phyloP scores from a whole-genome alignment of 2,797 vertebrate species.

The Notolabrus celidotus region DNA sequence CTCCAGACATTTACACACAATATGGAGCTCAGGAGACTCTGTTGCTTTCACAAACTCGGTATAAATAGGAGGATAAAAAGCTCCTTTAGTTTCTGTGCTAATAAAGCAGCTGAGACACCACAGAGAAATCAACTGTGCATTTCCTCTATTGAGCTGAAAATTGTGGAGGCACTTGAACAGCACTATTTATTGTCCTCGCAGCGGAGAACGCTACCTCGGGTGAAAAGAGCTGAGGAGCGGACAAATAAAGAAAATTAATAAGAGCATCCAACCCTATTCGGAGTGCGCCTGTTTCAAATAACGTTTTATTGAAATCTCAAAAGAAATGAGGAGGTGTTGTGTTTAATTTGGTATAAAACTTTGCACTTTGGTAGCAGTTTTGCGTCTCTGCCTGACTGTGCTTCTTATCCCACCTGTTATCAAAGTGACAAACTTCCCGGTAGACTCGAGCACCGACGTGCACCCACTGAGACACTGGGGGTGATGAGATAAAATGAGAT shows the following conservation, averaged over 20 bases:
- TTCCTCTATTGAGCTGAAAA: slow-evolving; percentile 61
- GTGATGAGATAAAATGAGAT: slow-evolving; percentile 55
- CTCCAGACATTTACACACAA: slow-evolving; percentile 40
- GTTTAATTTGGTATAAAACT: slow-evolving; percentile 13
- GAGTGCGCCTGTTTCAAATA: slow-evolving; percentile 21
- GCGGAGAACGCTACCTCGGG: slow-evolving; percentile 54
- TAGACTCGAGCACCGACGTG: slow-evolving; percentile 14
- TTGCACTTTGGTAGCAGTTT: slow-evolving; percentile 10
- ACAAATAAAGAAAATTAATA: slow-evolving; percentile 63
- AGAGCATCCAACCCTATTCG: slow-evolving; percentile 14
- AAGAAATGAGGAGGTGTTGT: slow-evolving; percentile 17
- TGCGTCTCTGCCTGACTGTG: background rate
- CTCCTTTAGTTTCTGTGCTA: slow-evolving; percentile 45
- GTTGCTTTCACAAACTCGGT: slow-evolving; percentile 17
- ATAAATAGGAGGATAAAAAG: slow-evolving; percentile 43
- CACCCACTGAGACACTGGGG: slow-evolving; percentile 30
- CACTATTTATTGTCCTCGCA: slow-evolving; percentile 61
- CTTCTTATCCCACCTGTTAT: slow-evolving; percentile 55
- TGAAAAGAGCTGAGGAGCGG: slow-evolving; percentile 53
- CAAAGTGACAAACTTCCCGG: slow-evolving; percentile 49
- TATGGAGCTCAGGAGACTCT: slow-evolving; percentile 35
- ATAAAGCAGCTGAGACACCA: slow-evolving; percentile 61
- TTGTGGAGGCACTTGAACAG: slow-evolving; percentile 47
- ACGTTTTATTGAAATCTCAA: slow-evolving; percentile 22
- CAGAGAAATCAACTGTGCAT: slow-evolving; percentile 69